Conservation (phyloP, 2,113 vertebrate species). For the Eretmochelys imbricata region DNA sequence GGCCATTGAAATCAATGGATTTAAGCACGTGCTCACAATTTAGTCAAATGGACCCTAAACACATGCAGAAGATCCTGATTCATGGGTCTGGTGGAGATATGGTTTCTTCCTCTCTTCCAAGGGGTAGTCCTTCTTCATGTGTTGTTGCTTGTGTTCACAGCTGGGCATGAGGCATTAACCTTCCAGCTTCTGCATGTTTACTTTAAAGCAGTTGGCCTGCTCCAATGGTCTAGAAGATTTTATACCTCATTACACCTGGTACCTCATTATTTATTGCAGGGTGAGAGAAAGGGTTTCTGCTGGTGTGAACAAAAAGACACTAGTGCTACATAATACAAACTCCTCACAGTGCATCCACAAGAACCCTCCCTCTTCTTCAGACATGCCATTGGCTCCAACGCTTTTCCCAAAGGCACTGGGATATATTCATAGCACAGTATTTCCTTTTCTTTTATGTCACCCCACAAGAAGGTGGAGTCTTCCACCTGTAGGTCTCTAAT, state of each 20-base stretch:
- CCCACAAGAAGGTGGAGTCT: background rate
- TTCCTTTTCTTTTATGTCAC: background rate
- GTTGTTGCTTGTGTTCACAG: background rate
- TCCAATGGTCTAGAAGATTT: background rate
- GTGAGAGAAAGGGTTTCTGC: rapidly evolving
- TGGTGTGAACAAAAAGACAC: background rate
- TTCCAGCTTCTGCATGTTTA: background rate
- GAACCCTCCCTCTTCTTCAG: background rate
- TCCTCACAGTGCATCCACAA: background rate
- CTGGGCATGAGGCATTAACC: background rate
- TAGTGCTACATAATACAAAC: background rate
- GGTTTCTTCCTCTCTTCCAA: background rate
- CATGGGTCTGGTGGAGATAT: background rate
- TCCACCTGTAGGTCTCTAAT: background rate
- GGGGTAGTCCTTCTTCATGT: background rate
- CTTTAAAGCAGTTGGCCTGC: background rate
- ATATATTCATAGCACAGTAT: background rate
- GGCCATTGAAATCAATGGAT: background rate
- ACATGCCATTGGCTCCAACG: background rate
- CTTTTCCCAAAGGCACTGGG: background rate
- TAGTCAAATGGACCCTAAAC: background rate
- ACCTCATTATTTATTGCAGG: background rate
- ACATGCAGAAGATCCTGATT: background rate
- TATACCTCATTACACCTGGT: background rate
- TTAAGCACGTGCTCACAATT: background rate